Percentiles rank a stretch among this genome's conserved stretches.
Conservation (phyloP, 2,888 invertebrate species). For the Lepeophtheirus nordmannii region DNA sequence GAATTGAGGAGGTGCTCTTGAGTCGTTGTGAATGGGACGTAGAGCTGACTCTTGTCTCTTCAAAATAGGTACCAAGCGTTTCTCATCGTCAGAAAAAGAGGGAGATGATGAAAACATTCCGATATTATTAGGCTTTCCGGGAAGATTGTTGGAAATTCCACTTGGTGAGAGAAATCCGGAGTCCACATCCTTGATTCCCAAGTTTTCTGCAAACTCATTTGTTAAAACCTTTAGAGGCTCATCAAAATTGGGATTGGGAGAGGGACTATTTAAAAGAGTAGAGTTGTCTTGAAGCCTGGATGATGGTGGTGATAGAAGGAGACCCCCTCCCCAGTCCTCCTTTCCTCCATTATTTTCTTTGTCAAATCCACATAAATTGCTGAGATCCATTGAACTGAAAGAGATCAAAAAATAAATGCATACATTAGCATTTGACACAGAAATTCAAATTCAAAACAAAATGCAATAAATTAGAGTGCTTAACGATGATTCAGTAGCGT, state of each 20-base stretch:
- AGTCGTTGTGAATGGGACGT: background rate
- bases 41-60: background rate
- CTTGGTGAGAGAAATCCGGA: constrained; percentile 11
- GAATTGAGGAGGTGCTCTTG: background rate
- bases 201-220: constrained; percentile 17
- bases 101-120: background rate
- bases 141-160: background rate
- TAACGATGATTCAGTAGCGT: no score
- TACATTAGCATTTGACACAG: no score
- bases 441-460: no score
- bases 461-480: no score
- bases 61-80: background rate
- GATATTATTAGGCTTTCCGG: constrained; percentile 2
- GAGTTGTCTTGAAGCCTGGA: no score
- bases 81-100: background rate
- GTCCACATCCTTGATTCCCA: constrained; percentile 1
- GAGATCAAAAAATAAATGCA: no score
- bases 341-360: background rate
- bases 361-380: background rate
- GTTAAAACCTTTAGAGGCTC: constrained; percentile 15
- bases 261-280: background rate
- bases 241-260: background rate
- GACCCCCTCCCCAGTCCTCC: background rate
- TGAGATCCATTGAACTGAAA: no score
- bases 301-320: no score